phyloP scores from a whole-genome alignment of 2,888 invertebrate genomes.

The Rotaria sp. region DNA sequence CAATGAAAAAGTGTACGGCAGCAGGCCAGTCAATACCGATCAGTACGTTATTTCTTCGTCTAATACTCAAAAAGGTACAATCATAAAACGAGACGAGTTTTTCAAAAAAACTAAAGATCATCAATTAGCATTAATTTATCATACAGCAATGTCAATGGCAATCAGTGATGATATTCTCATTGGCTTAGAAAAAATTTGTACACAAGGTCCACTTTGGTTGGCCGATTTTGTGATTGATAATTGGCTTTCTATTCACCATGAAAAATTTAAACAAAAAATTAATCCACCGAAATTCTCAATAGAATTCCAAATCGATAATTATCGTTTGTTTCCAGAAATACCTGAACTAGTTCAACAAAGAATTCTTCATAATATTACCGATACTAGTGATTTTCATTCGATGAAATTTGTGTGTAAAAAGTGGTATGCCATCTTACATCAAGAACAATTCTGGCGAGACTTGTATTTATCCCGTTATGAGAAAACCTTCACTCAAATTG shows the following conservation, averaged over 20 bases:
- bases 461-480: too few relatives aligned
- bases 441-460: too few relatives aligned
- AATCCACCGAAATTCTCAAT: too few relatives aligned
- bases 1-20: neutral
- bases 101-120: neutral
- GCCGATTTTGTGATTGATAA: neutral
- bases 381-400: too few relatives aligned
- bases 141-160: neutral
- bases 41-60: neutral
- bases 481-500: too few relatives aligned
- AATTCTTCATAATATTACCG: too few relatives aligned
- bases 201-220: neutral
- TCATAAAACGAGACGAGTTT: neutral
- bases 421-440: too few relatives aligned
- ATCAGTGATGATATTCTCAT: neutral
- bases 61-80: neutral
- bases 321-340: too few relatives aligned
- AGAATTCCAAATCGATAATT: too few relatives aligned
- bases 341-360: too few relatives aligned
- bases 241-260: neutral
- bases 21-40: neutral
- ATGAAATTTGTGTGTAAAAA: too few relatives aligned
- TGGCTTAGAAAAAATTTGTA: neutral
- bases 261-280: too few relatives aligned
- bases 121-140: neutral